Percentiles rank a stretch among this genome's conserved stretches.
Conservation (phyloP, 2,888 invertebrate genomes). For the Diogma glabrata region DNA sequence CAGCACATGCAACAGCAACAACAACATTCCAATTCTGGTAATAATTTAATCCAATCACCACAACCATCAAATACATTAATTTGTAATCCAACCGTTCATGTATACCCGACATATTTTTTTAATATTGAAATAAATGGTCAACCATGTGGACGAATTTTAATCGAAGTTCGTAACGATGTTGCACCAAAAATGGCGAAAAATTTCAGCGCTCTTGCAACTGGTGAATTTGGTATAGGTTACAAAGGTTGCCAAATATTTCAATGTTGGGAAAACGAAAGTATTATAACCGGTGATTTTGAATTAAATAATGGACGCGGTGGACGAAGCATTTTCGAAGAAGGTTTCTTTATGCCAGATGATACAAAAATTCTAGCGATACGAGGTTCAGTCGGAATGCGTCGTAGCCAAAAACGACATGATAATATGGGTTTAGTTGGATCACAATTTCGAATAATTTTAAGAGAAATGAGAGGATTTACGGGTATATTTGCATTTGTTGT, state of each 20-base stretch:
- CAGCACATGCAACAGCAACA: conserved; percentile 19
- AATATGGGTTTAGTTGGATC: conserved; percentile 73
- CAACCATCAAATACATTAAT: conserved; percentile 33
- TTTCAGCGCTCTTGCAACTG: conserved; percentile 58
- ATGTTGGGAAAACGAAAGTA: conserved; percentile 72
- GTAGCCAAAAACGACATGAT: conserved; percentile 69
- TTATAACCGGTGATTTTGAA: conserved; percentile 72
- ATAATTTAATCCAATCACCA: conserved; percentile 27
- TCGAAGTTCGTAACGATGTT: conserved; percentile 64
- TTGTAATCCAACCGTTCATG: conserved; percentile 41
- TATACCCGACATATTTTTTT: conserved; percentile 63
- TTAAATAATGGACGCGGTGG: conserved; percentile 71
- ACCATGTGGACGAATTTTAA: conserved; percentile 58
- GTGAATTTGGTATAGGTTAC: conserved; percentile 64
- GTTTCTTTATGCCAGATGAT: conserved; percentile 70
- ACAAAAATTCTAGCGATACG: conserved; percentile 62
- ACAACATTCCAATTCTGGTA: conserved; percentile 8
- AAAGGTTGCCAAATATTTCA: conserved; percentile 71
- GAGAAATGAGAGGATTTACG: conserved; percentile 73
- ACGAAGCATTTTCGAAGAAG: conserved; percentile 61
- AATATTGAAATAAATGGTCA: conserved; percentile 63
- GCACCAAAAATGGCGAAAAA: conserved; percentile 75
- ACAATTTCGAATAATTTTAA: conserved; percentile 68
- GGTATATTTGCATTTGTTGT: conserved; percentile 72
- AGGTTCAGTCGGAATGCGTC: conserved; percentile 70